Conservation (phyloP, 1,140 invertebrate genomes). For the Ostrea edulis region DNA sequence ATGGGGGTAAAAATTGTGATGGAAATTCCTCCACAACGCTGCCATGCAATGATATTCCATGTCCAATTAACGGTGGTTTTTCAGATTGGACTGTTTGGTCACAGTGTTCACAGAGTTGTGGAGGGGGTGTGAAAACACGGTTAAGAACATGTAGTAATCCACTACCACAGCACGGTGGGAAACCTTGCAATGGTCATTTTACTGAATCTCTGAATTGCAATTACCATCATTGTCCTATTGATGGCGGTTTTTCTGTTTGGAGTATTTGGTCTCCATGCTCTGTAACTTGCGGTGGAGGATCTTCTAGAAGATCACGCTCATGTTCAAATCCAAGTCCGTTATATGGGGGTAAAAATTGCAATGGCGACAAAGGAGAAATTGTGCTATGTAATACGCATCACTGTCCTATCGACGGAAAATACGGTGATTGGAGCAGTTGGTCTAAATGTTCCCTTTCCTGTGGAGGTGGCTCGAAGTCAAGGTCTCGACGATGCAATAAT, state of each 20-base stretch:
- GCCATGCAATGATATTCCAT: constrained; percentile 55
- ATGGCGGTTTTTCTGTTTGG: constrained; percentile 82
- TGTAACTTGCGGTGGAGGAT: constrained; percentile 74
- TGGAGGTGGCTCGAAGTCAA: constrained; percentile 59
- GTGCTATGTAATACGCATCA: constrained; percentile 62
- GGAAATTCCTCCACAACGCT: constrained; percentile 57
- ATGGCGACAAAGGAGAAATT: constrained; percentile 63
- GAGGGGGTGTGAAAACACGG: constrained; percentile 21
- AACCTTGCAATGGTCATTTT: constrained; percentile 35
- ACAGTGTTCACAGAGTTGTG: constrained; percentile 36
- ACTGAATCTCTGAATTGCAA: constrained; percentile 41
- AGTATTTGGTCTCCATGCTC: constrained; percentile 79
- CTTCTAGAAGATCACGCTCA: constrained; percentile 63
- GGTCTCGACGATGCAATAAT: constrained; percentile 59
- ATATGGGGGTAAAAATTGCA: constrained; percentile 71
- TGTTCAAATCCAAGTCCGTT: constrained; percentile 73
- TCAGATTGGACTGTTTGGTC: not conserved
- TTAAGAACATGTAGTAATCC: constrained; percentile 48
- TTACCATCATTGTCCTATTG: constrained; percentile 59
- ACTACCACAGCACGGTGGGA: constrained; percentile 43
- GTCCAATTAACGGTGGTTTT: constrained; percentile 34
- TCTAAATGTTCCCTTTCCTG: constrained; percentile 63
- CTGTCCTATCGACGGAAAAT: constrained; percentile 60
- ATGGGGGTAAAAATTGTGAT: constrained; percentile 61
- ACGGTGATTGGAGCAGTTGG: constrained; percentile 68